Evolutionary conservation across 2,797 vertebrate species (phyloP), one percentile per base, ranked within the genome.

Genomic region (Crenichthys baileyi): DNA sequence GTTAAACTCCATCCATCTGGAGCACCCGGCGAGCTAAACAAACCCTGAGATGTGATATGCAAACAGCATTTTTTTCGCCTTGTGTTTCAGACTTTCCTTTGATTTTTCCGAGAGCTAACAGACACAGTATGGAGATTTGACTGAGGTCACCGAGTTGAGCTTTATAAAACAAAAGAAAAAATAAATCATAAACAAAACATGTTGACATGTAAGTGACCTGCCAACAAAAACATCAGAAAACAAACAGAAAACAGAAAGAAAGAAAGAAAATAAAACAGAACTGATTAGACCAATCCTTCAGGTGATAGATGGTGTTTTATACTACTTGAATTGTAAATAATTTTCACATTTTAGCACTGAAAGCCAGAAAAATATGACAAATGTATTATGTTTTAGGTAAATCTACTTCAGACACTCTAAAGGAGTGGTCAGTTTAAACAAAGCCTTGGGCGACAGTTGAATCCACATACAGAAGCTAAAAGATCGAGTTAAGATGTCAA

Each of bases 101-200:
- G 81, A 41, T 76, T 79, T 26, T 85, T 87, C 75, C 70, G 39
- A 85, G 61, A 80, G 72, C 39, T 88, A 78, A 90, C 93, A 94
- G 96, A 98, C 98, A 99, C 98, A 99, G 98, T 99, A 98, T 99
- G 98, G 97, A 99, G 97, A 98, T 96, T 96, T 93, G 96, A 95
- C 95, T 96, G 96, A 97, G 97, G 97, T 98, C 98, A 99, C 98
- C 97, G 98, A 95, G 96, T 97, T 97, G 95, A 96, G 96, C 93
- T 92, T 97, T 93, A 90, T 75, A 63, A 77, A 77, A 83, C 76
- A 50, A 53, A 36, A 78, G 61, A 50, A 82, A 77, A 53, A 72
- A 74, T 67, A 65, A 72, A 41, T 51, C 44, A 53, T 70, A 67
- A 83, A 51, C 8, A 83, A 84, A 87, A 88, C 26, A 91, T 95